These are phyloP conservation scores for Psilanteris sp. DNA, from an alignment of 1,140 invertebrate species.

Conservation along the genomic window DNA sequence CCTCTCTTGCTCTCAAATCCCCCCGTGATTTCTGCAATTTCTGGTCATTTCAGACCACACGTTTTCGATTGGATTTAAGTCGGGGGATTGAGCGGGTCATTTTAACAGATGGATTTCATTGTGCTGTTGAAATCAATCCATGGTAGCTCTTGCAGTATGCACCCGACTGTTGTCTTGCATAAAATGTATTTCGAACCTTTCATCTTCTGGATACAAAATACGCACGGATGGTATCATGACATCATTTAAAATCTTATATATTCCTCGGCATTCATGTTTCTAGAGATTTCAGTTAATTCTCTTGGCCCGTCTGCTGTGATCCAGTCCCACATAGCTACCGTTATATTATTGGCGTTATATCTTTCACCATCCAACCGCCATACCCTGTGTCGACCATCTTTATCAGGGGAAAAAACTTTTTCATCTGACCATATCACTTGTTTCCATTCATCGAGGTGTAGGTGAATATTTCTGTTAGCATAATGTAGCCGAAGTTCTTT, in stretches of 20 bases:
- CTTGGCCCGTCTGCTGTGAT: conserved; percentile 42
- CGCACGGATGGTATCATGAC: conserved; percentile 38
- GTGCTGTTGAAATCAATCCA: conserved; percentile 10
- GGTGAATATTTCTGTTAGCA: background rate
- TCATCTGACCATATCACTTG: background rate
- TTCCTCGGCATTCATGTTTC: conserved; percentile 30
- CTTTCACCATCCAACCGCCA: conserved; percentile 8
- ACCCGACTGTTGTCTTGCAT: background rate
- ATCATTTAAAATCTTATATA: conserved; percentile 12
- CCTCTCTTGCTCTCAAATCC: too few relatives aligned
- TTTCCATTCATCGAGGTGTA: background rate
- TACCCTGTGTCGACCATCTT: conserved; percentile 8
- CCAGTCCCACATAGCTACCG: conserved; percentile 48
- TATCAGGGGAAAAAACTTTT: too few relatives aligned
- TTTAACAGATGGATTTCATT: conserved; percentile 15
- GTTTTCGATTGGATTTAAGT: too few relatives aligned
- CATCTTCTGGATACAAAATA: conserved; percentile 11
- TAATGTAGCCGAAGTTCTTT: background rate
- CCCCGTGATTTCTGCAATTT: too few relatives aligned
- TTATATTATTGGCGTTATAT: background rate
- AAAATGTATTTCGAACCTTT: conserved; percentile 3
- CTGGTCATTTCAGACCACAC: too few relatives aligned
- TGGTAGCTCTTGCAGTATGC: background rate
- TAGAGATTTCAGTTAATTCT: conserved; percentile 27
- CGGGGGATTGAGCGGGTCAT: too few relatives aligned